phyloP scores from a whole-genome alignment of 2,797 vertebrate genomes.

The Urophycis tenuis region DNA sequence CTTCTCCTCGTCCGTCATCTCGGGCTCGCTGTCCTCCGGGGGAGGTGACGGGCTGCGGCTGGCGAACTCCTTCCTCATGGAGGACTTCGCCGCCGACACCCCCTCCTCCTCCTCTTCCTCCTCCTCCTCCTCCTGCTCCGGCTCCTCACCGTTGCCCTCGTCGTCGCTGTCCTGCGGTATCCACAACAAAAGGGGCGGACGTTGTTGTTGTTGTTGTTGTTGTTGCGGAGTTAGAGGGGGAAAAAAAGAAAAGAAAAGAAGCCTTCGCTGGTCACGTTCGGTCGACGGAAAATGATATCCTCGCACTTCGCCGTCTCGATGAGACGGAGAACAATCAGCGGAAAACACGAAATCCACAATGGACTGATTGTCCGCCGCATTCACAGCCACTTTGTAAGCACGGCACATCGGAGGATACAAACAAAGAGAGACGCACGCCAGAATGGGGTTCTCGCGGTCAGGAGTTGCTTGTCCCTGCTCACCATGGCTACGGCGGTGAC shows the following conservation, averaged over 20 bases:
- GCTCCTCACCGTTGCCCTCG: conserved; percentile 68
- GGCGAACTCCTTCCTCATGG: conserved; percentile 61
- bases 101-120: conserved; percentile 49
- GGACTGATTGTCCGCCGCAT: neutral
- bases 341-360: too few species aligned
- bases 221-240: neutral
- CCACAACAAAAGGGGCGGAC: neutral
- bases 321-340: too few species aligned
- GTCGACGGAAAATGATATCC: neutral
- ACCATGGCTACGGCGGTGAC: neutral
- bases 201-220: too few species aligned
- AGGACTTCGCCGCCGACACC: conserved; percentile 66
- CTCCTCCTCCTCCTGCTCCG: neutral
- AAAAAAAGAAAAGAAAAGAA: too few species aligned
- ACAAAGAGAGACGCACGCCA: too few species aligned
- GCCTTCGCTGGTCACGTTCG: too few species aligned
- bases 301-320: too few species aligned
- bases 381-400: neutral
- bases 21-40: conserved; percentile 90
- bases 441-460: too few species aligned
- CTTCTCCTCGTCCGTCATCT: conserved; percentile 96
- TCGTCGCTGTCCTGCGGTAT: conserved; percentile 71
- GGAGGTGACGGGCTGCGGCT: conserved; percentile 83
- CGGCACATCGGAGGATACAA: too few species aligned
- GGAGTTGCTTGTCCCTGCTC: too few species aligned